phyloP scores from a whole-genome alignment of 1,140 invertebrate genomes.

The Riptortus pedestris region DNA sequence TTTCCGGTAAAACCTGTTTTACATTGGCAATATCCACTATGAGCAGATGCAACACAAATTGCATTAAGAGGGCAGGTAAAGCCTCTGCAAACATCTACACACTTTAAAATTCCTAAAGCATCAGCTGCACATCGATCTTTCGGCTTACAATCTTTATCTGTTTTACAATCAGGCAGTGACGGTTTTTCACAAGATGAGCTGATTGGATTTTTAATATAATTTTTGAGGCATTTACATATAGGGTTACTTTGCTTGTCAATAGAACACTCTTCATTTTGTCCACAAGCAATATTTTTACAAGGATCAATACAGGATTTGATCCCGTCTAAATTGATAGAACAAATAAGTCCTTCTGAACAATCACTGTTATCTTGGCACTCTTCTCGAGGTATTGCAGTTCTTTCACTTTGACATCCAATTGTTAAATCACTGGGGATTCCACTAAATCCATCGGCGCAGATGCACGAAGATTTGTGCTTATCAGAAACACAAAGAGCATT shows the following conservation, averaged over 20 bases:
- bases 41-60: conserved; percentile 60
- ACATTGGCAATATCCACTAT: conserved; percentile 69
- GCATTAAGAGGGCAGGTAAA: conserved; percentile 76
- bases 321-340: conserved; percentile 43
- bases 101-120: conserved; percentile 73
- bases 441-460: conserved; percentile 65
- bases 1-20: conserved; percentile 69
- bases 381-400: conserved; percentile 38
- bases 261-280: conserved; percentile 66
- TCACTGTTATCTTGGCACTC: conserved; percentile 59
- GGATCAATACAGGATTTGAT: conserved; percentile 59
- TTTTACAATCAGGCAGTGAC: conserved; percentile 65
- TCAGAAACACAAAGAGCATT: conserved; percentile 75
- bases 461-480: conserved; percentile 70
- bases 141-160: conserved; percentile 57
- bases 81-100: conserved; percentile 58
- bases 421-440: conserved; percentile 69
- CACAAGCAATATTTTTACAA: conserved; percentile 66
- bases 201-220: conserved; percentile 71
- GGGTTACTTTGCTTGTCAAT: conserved; percentile 52
- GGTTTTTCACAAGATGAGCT: conserved; percentile 71
- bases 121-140: conserved; percentile 64
- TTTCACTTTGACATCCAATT: conserved; percentile 60
- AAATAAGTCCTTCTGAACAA: conserved; percentile 51
- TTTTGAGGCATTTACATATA: conserved; percentile 61